Evolutionary conservation across 2,888 invertebrate species (phyloP).

Genomic region (Acrobasis suavella): DNA sequence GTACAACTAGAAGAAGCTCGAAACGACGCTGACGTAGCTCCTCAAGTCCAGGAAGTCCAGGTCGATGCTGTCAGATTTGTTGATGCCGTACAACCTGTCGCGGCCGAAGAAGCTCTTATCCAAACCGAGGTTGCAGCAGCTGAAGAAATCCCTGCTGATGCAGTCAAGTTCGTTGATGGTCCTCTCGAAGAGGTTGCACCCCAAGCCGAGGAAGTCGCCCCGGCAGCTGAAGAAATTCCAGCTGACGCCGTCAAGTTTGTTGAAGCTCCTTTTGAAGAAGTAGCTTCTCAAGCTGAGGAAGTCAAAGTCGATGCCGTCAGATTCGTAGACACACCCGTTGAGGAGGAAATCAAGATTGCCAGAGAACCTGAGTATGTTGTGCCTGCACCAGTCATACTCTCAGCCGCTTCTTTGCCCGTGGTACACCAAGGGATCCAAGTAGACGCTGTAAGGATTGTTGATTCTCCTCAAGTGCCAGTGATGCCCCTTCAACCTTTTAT

Average conservation of each 20-base stretch:
- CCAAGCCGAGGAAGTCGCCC: neutral
- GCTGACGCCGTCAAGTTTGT: conserved; percentile 13
- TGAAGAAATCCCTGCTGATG: no score
- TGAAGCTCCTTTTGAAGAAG: neutral
- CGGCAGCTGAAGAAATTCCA: neutral
- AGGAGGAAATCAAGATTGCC: conserved; percentile 8
- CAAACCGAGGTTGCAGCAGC: neutral
- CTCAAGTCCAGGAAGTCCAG: conserved; percentile 5
- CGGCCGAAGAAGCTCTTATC: neutral
- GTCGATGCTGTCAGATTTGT: conserved; percentile 28
- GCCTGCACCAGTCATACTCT: neutral
- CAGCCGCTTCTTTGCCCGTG: neutral
- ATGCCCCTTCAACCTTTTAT: conserved; percentile 1
- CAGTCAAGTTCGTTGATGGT: conserved; percentile 31
- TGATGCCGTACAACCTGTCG: conserved; percentile 19
- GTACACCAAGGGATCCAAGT: conserved; percentile 1
- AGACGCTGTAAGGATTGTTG: conserved; percentile 1
- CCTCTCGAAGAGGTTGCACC: conserved; percentile 1
- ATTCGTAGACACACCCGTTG: conserved; percentile 27
- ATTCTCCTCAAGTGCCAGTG: neutral
- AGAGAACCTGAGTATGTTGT: conserved; percentile 1
- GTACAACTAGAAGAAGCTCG: no score
- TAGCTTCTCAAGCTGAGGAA: conserved; percentile 5
- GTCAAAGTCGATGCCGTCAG: conserved; percentile 15
- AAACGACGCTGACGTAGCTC: neutral